Evolutionary conservation across 30 jellyfish, hydroid and myxozoan genomes (phyloP).

Genomic region (Mastigias papua): DNA sequence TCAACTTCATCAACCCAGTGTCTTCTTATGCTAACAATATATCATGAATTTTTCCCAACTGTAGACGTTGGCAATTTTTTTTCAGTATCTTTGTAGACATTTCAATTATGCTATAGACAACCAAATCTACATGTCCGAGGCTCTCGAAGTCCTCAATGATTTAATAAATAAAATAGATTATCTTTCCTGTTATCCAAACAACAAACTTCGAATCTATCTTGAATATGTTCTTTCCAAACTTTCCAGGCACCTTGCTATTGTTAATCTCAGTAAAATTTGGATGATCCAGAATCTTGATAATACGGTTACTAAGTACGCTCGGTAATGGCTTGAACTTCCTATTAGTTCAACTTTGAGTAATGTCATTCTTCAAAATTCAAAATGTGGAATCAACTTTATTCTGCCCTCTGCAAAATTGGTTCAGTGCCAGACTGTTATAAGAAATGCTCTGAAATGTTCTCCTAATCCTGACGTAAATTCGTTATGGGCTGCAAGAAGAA

Average conservation of each 20-base stretch:
- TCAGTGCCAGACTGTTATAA: not conserved
- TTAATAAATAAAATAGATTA: not conserved
- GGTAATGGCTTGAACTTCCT: slow-evolving; percentile 6
- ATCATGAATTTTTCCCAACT: not conserved
- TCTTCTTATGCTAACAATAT: not conserved
- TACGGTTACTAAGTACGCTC: not conserved
- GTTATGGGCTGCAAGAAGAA: slow-evolving; percentile 1
- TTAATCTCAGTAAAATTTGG: not conserved
- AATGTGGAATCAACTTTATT: not conserved
- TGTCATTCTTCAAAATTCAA: not conserved
- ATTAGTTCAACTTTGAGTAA: not conserved
- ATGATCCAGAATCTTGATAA: not conserved
- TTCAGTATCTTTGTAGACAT: not conserved
- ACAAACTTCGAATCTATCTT: not conserved
- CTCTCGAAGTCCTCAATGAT: not conserved
- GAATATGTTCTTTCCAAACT: not conserved
- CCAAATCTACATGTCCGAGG: not conserved
- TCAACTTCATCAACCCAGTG: not conserved
- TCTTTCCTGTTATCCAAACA: not conserved
- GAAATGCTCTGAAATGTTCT: slow-evolving; percentile 5
- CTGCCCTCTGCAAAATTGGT: slow-evolving; percentile 4
- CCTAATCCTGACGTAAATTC: not conserved
- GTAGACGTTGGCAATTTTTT: not conserved
- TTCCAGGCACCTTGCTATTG: not conserved
- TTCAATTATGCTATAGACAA: not conserved